A percentile compares a stretch with the other conserved stretches of the same genome.
Conservation (phyloP, 64 coral and sea anemone species). For the Montipora sp. region DNA sequence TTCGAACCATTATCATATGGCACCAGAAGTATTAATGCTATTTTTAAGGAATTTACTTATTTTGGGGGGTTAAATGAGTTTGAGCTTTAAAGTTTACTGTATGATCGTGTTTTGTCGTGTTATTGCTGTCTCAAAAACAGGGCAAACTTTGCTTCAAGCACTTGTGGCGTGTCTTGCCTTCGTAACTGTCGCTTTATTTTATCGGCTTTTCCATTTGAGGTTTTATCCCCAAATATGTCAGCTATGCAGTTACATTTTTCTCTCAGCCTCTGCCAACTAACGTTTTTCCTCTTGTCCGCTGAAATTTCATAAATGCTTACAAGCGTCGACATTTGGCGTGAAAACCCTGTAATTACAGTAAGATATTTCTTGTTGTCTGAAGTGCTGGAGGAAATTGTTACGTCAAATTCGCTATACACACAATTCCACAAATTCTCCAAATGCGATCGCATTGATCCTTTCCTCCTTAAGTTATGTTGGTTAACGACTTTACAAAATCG, state of each 20-base stretch:
- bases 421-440: conserved; percentile 39
- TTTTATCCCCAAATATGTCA: conserved; percentile 50
- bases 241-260: conserved; percentile 23
- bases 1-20: not conserved
- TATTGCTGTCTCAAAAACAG: not conserved
- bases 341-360: not conserved
- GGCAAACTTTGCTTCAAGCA: not conserved
- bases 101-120: not conserved
- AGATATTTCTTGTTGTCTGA: not conserved
- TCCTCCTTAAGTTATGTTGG: not conserved
- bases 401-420: conserved; percentile 19
- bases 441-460: conserved; percentile 11
- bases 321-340: not conserved
- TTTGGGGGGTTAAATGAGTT: conserved; percentile 84
- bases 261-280: not conserved
- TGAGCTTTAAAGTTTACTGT: conserved; percentile 15
- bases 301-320: not conserved
- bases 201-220: conserved; percentile 17
- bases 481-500: not conserved
- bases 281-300: not conserved
- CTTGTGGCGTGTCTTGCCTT: not conserved
- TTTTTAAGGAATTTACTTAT: conserved; percentile 94
- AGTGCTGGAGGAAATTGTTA: conserved; percentile 22
- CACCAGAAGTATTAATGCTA: conserved; percentile 90
- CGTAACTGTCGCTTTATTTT: conserved; percentile 21